Evolutionary conservation across 2,797 vertebrate species (phyloP), one percentile per base, ranked within the genome.

Genomic region (Ibycter americanus): DNA sequence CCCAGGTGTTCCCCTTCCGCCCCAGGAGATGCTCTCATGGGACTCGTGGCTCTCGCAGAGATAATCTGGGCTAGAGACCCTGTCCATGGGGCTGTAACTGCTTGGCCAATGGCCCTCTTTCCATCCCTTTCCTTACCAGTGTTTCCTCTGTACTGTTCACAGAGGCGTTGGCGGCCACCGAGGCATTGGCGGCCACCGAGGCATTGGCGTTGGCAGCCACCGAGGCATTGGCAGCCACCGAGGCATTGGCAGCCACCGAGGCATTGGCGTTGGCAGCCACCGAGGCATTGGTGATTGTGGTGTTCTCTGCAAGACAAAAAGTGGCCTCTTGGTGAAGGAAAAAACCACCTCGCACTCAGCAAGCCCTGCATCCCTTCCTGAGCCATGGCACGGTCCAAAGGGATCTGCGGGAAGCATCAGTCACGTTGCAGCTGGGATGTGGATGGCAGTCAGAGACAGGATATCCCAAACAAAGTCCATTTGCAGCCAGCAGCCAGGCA

Each of bases 271-370:
- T 72, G 58, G 67, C 2, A 31, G 34, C 17, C 38, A 4, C 14
- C 2, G 42, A 47, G 11, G 46, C 6, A 12, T 0, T 63, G 74
- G 71, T 8, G 11, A 15, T 51, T 1, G 3, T 3, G 1, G 2
- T n/a, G 25, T 55, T 32, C 3, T 59, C 97, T 97, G 97, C 31
- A 97, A 97, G 73, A 96, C 59, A 90, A 11, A 91, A 56, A 82
- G 16, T 34, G 81, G 14, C 25, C 20, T 5, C 27, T 40, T 34
- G 22, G 42, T 81, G 79, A 93, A 78, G 70, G 42, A 65, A 74
- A 27, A 12, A 21, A 14, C 40, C 21, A 6, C n/a, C n/a, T 44
- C 0, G 0, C 1, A 0, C 26, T 70, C 65, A 36, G 22, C 12
- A 1, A 92, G 68, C 16, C 16, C 62, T 11, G 21, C 34, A 15